These are phyloP conservation scores for Metallyticus violacea DNA, from an alignment of 2,888 invertebrate species.

Conservation along the genomic window DNA sequence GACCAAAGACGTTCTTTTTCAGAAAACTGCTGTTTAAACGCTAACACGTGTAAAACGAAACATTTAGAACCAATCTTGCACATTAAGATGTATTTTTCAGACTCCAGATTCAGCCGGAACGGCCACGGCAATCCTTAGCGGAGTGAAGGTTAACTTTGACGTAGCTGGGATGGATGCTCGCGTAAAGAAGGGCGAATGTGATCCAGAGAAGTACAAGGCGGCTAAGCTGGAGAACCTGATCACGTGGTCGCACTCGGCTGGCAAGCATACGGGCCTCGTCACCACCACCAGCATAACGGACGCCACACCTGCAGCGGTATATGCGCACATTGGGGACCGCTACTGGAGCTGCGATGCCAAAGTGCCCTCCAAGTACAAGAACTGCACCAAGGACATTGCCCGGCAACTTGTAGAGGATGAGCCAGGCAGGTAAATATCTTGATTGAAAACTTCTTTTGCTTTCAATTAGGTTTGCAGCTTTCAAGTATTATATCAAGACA, in stretches of 20 bases:
- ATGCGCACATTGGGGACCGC: slow-evolving; percentile 54
- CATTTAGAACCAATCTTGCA: background rate
- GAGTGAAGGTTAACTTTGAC: slow-evolving; percentile 58
- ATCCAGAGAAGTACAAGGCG: slow-evolving; percentile 42
- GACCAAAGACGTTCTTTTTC: no score
- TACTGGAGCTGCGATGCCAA: slow-evolving; percentile 59
- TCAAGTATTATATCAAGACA: no score
- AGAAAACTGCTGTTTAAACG: background rate
- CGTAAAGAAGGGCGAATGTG: slow-evolving; percentile 46
- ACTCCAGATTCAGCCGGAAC: slow-evolving; percentile 69
- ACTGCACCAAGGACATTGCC: slow-evolving; percentile 58
- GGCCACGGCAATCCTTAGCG: slow-evolving; percentile 63
- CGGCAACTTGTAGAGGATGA: slow-evolving; percentile 59
- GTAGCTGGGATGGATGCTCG: slow-evolving; percentile 54
- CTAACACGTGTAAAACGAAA: background rate
- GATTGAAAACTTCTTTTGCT: no score
- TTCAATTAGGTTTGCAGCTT: no score
- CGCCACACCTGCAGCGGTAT: slow-evolving; percentile 61
- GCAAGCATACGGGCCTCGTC: slow-evolving; percentile 61
- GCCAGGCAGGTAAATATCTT: slow-evolving; percentile 49
- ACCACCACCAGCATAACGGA: slow-evolving; percentile 65
- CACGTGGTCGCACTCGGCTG: slow-evolving; percentile 58
- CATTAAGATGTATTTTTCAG: background rate
- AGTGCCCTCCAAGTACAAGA: slow-evolving; percentile 38
- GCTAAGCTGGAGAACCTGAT: slow-evolving; percentile 50